Evolutionary conservation across 2,888 invertebrate species (phyloP).

Genomic region (Ethmia dodecea): DNA sequence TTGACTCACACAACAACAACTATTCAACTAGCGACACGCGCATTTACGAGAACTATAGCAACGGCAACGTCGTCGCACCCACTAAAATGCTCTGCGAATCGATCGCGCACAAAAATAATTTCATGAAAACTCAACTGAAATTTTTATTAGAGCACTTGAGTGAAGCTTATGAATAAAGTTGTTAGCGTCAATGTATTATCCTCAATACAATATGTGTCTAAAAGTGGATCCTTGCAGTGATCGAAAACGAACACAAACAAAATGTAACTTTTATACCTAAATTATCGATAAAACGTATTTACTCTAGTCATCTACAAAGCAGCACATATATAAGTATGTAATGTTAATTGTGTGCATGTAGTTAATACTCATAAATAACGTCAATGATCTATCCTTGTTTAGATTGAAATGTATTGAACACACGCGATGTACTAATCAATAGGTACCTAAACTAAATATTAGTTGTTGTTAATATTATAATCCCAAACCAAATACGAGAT

Average conservation of each 20-base stretch:
- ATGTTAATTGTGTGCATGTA: constrained; percentile 61
- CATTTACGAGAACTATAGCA: constrained; percentile 61
- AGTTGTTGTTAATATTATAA: constrained; percentile 36
- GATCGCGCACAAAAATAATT: constrained; percentile 68
- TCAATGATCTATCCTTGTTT: constrained; percentile 51
- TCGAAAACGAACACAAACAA: constrained; percentile 62
- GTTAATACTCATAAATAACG: constrained; percentile 67
- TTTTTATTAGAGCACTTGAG: constrained; percentile 81
- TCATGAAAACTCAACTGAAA: constrained; percentile 74
- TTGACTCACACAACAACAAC: constrained; percentile 55
- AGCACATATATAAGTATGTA: constrained; percentile 65
- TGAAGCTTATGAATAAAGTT: constrained; percentile 80
- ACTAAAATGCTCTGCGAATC: constrained; percentile 66
- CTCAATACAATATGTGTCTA: constrained; percentile 66
- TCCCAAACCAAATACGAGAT: constrained; percentile 54
- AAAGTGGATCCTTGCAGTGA: constrained; percentile 77
- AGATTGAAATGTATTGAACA: constrained; percentile 33
- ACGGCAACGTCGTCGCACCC: constrained; percentile 65
- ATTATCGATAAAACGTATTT: constrained; percentile 62
- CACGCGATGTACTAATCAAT: constrained; percentile 53
- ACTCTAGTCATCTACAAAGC: constrained; percentile 75
- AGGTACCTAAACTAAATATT: constrained; percentile 35
- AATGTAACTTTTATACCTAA: constrained; percentile 65
- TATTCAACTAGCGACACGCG: constrained; percentile 32
- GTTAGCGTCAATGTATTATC: constrained; percentile 62